phyloP scores from a whole-genome alignment of 53 echinoderm and acorn worm genomes.

The Arbacia lixula region DNA sequence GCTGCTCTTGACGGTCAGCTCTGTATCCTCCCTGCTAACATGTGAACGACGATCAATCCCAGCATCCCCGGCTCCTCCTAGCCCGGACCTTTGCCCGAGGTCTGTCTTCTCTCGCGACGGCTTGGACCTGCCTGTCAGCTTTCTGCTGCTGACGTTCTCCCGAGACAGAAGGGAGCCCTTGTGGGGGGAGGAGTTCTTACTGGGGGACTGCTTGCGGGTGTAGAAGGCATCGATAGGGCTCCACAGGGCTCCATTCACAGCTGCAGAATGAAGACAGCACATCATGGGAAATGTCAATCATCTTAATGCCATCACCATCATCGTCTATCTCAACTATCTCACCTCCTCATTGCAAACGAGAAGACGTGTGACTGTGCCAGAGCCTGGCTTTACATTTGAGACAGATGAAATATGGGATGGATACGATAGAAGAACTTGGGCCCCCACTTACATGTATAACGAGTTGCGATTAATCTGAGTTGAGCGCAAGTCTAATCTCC shows the following conservation, averaged over 20 bases:
- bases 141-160: slow-evolving; percentile 4
- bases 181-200: slow-evolving; percentile 4
- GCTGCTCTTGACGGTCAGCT: slow-evolving; percentile 35
- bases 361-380: no score
- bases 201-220: slow-evolving; percentile 5
- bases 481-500: no score
- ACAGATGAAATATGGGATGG: no score
- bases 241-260: slow-evolving; percentile 55
- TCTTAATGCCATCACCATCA: no score
- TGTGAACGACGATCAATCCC: no score
- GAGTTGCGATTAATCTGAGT: no score
- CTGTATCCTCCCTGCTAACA: slow-evolving; percentile 20
- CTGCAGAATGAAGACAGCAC: slow-evolving; percentile 21
- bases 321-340: no score
- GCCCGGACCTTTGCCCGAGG: neutral
- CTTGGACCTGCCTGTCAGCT: slow-evolving; percentile 27
- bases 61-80: slow-evolving; percentile 12
- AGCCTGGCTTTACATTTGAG: no score
- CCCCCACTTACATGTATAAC: no score
- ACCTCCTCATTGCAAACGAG: no score
- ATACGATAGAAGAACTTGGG: no score
- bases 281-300: no score
- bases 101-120: slow-evolving; percentile 14
- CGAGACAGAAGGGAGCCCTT: slow-evolving; percentile 6
- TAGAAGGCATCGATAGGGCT: slow-evolving; percentile 42